phyloP scores from a whole-genome alignment of 2,113 vertebrate genomes.

The Motacilla tschutschensis region DNA sequence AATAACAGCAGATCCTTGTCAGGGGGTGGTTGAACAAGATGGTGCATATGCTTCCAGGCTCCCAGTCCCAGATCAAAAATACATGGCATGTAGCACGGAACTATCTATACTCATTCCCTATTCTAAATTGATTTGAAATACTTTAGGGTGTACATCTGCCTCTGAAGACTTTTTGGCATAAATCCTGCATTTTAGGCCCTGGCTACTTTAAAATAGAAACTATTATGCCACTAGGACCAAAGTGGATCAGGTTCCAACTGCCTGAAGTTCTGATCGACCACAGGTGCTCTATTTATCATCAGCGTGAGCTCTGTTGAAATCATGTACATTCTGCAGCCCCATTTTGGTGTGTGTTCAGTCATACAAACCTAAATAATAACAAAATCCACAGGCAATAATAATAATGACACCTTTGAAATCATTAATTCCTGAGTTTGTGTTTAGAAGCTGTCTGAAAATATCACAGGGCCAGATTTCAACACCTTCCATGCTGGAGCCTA shows the following conservation, averaged over 20 bases:
- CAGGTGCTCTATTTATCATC: background rate
- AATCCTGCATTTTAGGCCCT: background rate
- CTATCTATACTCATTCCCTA: background rate
- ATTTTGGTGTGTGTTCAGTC: background rate
- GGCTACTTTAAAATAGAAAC: background rate
- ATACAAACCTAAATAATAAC: background rate
- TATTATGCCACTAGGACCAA: background rate
- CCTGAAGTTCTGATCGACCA: background rate
- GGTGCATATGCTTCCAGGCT: background rate
- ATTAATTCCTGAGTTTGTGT: background rate
- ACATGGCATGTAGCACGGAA: background rate
- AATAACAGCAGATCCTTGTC: slow-evolving; percentile 42
- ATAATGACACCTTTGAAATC: background rate
- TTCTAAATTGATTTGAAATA: slow-evolving; percentile 3
- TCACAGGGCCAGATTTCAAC: slow-evolving; percentile 32
- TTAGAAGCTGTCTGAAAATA: slow-evolving; percentile 36
- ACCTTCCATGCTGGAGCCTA: background rate
- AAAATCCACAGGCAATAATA: background rate
- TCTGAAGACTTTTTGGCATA: slow-evolving; percentile 12
- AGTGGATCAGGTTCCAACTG: background rate
- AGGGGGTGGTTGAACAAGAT: slow-evolving; percentile 27
- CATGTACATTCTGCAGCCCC: background rate
- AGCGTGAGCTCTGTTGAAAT: background rate
- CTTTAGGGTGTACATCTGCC: background rate
- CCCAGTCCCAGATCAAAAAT: slow-evolving; percentile 15